These are phyloP conservation scores for Urosaurus nigricauda DNA, from an alignment of 2,797 vertebrate species.

Conservation along the genomic window DNA sequence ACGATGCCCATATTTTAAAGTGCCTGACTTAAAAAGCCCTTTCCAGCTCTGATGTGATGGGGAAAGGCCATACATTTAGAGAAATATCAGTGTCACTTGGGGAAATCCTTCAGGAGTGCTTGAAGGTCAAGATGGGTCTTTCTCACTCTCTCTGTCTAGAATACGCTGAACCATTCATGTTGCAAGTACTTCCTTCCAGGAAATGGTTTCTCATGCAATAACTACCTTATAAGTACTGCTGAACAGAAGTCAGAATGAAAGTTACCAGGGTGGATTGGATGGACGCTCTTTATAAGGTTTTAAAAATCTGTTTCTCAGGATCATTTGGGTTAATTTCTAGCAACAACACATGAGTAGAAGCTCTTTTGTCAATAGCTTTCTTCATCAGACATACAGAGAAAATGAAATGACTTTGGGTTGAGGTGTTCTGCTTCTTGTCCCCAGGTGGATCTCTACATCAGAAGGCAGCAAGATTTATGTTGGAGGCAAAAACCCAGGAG, in stretches of 20 bases:
- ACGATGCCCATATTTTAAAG: not conserved
- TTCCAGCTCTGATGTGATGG: not conserved
- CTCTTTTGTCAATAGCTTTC: not conserved
- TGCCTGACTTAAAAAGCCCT: no score
- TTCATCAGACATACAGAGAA: not conserved
- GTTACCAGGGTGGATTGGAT: accelerated
- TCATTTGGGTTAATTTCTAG: not conserved
- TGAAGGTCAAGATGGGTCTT: no score
- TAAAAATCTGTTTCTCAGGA: not conserved
- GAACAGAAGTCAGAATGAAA: accelerated
- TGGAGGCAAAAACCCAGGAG: not conserved
- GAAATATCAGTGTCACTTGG: not conserved
- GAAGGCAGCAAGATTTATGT: constrained; percentile 3
- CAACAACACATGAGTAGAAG: not conserved
- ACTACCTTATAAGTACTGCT: not conserved
- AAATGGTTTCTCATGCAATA: constrained; percentile 51
- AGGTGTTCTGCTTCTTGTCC: not conserved
- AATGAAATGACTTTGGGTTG: not conserved
- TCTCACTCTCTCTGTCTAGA: no score
- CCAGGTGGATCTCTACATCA: accelerated
- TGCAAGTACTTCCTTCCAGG: accelerated
- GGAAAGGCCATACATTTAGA: not conserved
- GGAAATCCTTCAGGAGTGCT: not conserved
- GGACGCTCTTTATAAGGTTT: not conserved
- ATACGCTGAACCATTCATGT: constrained; percentile 42